Conservation (phyloP, 2,113 vertebrate genomes). For the Craseonycteris thonglongyai region DNA sequence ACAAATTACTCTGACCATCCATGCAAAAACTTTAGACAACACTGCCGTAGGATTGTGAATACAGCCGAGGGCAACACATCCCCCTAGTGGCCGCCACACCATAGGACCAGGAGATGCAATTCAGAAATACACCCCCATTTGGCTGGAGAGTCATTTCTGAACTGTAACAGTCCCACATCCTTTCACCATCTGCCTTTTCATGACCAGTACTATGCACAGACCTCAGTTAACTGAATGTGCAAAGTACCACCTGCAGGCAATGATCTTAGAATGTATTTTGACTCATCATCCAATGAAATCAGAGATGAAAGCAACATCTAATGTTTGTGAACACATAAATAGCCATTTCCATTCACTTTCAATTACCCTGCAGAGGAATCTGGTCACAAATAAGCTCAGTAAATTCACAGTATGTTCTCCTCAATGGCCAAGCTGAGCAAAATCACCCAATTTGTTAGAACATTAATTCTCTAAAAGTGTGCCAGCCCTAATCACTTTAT, state of each 20-base stretch:
- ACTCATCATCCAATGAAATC: constrained; percentile 4
- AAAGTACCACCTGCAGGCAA: background rate
- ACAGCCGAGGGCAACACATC: background rate
- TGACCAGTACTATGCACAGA: background rate
- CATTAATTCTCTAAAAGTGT: constrained; percentile 35
- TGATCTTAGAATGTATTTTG: background rate
- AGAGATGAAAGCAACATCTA: constrained; percentile 70
- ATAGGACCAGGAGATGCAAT: background rate
- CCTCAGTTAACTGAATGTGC: background rate
- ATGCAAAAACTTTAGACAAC: background rate
- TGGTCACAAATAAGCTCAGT: constrained; percentile 31
- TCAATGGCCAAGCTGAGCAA: constrained; percentile 17
- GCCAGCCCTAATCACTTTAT: constrained; percentile 40
- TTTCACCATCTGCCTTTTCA: background rate
- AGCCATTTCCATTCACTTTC: constrained; percentile 39
- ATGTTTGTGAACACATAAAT: constrained; percentile 60
- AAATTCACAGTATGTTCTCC: constrained; percentile 12
- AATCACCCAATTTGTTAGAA: constrained; percentile 45
- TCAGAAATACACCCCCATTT: background rate
- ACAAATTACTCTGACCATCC: background rate
- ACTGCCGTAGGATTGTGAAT: background rate
- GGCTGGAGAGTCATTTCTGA: background rate
- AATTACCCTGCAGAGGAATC: constrained; percentile 17
- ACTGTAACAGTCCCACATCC: background rate
- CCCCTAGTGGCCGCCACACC: background rate